phyloP scores from a whole-genome alignment of 2,888 invertebrate species.

The Phania funesta region DNA sequence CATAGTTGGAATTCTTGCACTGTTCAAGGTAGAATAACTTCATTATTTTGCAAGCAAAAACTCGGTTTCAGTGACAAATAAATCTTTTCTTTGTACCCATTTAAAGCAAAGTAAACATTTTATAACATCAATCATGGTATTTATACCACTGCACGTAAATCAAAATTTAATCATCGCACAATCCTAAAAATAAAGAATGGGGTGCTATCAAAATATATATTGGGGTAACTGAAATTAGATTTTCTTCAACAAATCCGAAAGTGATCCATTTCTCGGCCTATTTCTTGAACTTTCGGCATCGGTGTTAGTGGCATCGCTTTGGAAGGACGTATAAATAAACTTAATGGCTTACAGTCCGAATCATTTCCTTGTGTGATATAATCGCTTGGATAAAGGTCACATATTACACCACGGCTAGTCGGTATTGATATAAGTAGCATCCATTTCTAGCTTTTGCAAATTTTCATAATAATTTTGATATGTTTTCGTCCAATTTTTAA shows the following conservation, averaged over 20 bases:
- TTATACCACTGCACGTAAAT: too few species aligned
- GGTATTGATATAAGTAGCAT: conserved; percentile 69
- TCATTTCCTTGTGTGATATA: conserved; percentile 69
- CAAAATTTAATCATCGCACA: conserved; percentile 65
- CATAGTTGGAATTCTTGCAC: too few species aligned
- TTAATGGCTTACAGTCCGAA: conserved; percentile 62
- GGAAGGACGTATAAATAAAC: conserved; percentile 67
- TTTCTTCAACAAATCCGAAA: neutral
- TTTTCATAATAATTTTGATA: conserved; percentile 36
- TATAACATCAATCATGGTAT: too few species aligned
- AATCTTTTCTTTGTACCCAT: too few species aligned
- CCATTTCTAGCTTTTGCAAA: conserved; percentile 66
- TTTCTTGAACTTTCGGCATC: conserved; percentile 33
- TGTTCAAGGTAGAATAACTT: too few species aligned
- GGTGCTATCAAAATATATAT: conserved; percentile 56
- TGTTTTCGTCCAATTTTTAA: conserved; percentile 21
- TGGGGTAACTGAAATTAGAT: neutral
- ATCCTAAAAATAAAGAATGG: conserved; percentile 69
- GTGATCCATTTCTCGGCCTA: neutral
- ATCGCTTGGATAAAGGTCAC: conserved; percentile 67
- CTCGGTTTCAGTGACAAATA: too few species aligned
- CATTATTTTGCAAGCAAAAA: too few species aligned
- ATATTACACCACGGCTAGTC: conserved; percentile 65
- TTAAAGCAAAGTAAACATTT: too few species aligned
- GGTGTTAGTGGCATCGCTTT: conserved; percentile 61